Evolutionary conservation across 1,140 invertebrate genomes (phyloP), one percentile per base, ranked within the genome.

Genomic region (Phymorhynchus buccinoides): DNA sequence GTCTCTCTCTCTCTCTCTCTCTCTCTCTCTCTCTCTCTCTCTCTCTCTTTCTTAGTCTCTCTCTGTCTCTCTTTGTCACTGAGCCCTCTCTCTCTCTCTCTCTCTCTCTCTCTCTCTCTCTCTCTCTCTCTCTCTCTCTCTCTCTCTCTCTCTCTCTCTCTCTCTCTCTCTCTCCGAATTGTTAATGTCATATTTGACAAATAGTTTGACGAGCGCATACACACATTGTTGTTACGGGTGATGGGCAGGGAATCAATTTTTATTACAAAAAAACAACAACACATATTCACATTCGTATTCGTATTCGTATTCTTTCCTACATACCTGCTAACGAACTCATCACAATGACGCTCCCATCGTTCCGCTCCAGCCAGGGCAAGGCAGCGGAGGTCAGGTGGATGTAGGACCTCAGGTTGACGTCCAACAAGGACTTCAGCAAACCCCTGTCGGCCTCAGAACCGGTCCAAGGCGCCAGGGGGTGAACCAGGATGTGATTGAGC

Each of bases 321-420:
- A 80, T 82, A 91, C 91, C 91, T 86, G 91, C 89, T 16, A 91
- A 79, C 7, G 91, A 92, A 6, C 89, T 89, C 37, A 92, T 88
- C 30, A 93, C 92, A 30, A 93, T 87, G 39, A 93, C 87, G 80
- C 88, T 88, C 16, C 92, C 92, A 0, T 87, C 85, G 78, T 48
- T 88, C 35, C 88, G 82, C 68, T 88, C 66, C 0, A 93, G 86
- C 27, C 89, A 84, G 73, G 90, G 88, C 85, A 92, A 71, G 18
- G 91, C 89, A 75, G 91, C 86, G 7, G 91, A 92, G 1, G 92
- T 85, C n/a, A 92, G 88, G 80, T 93, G 89, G 22, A 92, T 88
- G 77, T 92, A 93, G 0, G 91, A 89, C 41, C 80, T 68, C 86
- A 91, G 92, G 87, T 93, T 93, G 56, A 93, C 88, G 56, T 91